Evolutionary conservation across 2,113 vertebrate species (phyloP).

Genomic region (Neogobius melanostomus): DNA sequence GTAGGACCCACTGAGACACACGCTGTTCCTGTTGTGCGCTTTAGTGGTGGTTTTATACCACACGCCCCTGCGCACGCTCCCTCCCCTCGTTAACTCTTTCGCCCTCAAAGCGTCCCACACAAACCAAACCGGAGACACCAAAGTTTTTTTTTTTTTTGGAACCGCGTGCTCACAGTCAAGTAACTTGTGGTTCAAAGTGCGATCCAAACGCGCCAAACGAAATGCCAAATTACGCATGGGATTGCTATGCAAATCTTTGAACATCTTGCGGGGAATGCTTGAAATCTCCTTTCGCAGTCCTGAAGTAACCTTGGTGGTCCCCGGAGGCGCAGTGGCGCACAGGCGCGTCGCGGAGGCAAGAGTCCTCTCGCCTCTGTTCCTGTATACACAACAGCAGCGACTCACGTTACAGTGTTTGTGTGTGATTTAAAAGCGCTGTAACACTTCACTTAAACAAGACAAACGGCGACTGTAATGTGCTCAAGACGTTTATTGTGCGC

Average conservation of each 20-base stretch:
- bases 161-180: not conserved
- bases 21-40: slow-evolving; percentile 63
- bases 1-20: slow-evolving; percentile 22
- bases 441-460: slow-evolving; percentile 72
- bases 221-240: not conserved
- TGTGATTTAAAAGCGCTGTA: slow-evolving; percentile 36
- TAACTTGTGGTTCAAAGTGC: not conserved
- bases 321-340: slow-evolving; percentile 25
- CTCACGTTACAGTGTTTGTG: slow-evolving; percentile 11
- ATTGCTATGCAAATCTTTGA: not conserved
- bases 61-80: slow-evolving; percentile 64
- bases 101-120: slow-evolving; percentile 15
- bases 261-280: not conserved
- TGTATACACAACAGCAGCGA: slow-evolving; percentile 24
- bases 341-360: slow-evolving; percentile 38
- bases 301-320: slow-evolving; percentile 25
- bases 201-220: not conserved
- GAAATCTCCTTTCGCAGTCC: not conserved
- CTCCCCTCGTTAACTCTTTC: slow-evolving; percentile 76
- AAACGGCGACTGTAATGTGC: slow-evolving; percentile 72
- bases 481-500: slow-evolving; percentile 69
- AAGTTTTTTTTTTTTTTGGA: not conserved
- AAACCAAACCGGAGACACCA: slow-evolving; percentile 1
- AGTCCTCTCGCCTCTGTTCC: slow-evolving; percentile 29
- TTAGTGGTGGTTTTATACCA: slow-evolving; percentile 73